Conservation (phyloP, 2,888 invertebrate genomes). For the Pinctada fucata region DNA sequence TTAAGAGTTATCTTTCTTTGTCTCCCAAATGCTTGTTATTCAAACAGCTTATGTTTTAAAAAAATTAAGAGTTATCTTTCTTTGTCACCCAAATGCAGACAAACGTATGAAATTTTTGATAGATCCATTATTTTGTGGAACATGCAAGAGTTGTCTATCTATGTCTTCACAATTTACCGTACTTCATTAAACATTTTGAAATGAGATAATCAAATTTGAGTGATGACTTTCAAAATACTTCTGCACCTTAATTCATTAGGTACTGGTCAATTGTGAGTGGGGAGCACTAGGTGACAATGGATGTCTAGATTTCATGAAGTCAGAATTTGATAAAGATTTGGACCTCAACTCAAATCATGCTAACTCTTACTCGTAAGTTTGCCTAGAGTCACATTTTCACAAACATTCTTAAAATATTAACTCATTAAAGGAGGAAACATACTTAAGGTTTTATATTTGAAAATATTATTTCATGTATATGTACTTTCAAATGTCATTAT, state of each 20-base stretch:
- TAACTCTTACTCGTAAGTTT: slow-evolving; percentile 85
- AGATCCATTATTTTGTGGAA: too few relatives aligned
- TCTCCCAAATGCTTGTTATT: too few relatives aligned
- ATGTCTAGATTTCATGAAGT: slow-evolving; percentile 86
- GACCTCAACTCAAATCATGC: slow-evolving; percentile 85
- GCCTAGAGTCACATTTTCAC: not conserved
- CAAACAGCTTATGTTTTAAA: too few relatives aligned
- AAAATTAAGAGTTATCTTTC: too few relatives aligned
- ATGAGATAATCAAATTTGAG: too few relatives aligned
- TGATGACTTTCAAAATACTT: too few relatives aligned
- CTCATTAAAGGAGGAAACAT: not conserved
- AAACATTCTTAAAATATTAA: not conserved
- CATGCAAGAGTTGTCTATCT: too few relatives aligned
- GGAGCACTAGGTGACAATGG: slow-evolving; percentile 91
- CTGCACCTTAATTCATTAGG: slow-evolving; percentile 73
- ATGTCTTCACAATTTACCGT: too few relatives aligned
- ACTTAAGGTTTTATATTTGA: not conserved
- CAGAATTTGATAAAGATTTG: slow-evolving; percentile 84
- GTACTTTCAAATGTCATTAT: not conserved
- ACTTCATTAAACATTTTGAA: too few relatives aligned
- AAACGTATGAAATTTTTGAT: too few relatives aligned
- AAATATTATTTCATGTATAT: not conserved
- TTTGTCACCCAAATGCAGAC: too few relatives aligned
- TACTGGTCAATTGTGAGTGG: slow-evolving; percentile 89
- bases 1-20: too few relatives aligned